These are phyloP conservation scores for Neogale vison DNA, from an alignment of 2,113 vertebrate genomes.

Conservation along the genomic window DNA sequence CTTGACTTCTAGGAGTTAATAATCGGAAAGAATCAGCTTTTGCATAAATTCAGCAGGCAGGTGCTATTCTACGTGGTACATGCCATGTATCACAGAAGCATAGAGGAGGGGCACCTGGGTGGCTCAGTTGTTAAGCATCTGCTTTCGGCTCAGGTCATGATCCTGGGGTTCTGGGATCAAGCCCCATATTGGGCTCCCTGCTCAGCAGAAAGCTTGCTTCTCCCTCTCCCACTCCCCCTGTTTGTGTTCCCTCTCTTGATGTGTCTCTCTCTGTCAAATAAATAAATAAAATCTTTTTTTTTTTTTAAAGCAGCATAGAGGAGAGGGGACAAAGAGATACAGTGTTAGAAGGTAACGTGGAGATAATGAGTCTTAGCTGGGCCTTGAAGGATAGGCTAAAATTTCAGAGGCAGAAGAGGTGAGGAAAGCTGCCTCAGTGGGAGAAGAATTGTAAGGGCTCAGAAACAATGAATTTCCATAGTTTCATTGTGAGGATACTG, in stretches of 20 bases:
- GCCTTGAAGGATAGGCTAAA: neutral
- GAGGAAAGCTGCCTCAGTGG: neutral
- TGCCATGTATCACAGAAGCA: neutral
- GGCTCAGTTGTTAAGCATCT: too few species aligned
- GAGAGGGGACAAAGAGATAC: fast-evolving
- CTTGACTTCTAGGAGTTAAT: neutral
- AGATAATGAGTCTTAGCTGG: neutral
- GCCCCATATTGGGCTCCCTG: too few species aligned
- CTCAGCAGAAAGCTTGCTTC: too few species aligned
- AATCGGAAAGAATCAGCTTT: neutral
- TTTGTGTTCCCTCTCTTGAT: too few species aligned
- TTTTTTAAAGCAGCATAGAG: too few species aligned
- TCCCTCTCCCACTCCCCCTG: too few species aligned
- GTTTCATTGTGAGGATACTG: neutral
- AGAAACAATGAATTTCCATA: neutral
- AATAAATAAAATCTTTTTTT: too few species aligned
- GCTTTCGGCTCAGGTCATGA: too few species aligned
- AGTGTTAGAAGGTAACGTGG: neutral
- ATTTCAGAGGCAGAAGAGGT: neutral
- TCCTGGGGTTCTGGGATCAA: too few species aligned
- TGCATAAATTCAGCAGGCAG: neutral
- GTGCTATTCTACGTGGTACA: neutral
- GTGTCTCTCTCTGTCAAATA: too few species aligned
- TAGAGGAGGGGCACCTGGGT: too few species aligned
- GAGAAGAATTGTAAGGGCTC: neutral